phyloP scores from a whole-genome alignment of 2,113 vertebrate genomes.

The Ploceus nigricollis region DNA sequence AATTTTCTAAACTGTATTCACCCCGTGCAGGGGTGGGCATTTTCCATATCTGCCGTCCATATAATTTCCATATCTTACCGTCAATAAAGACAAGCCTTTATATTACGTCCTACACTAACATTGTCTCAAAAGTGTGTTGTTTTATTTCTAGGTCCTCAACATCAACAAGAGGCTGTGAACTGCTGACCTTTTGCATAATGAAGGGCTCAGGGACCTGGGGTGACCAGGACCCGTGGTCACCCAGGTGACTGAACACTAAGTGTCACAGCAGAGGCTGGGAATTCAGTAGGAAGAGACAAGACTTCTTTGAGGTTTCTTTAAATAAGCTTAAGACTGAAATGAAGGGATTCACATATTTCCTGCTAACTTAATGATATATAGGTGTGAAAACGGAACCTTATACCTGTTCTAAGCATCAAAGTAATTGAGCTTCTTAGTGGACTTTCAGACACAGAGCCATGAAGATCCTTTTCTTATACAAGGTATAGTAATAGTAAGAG shows the following conservation, averaged over 20 bases:
- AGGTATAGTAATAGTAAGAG: background rate
- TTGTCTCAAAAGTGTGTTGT: background rate
- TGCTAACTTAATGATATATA: background rate
- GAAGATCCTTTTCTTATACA: background rate
- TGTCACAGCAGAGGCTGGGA: background rate
- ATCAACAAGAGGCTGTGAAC: fast-evolving
- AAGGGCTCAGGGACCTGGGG: background rate
- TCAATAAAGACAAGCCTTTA: background rate
- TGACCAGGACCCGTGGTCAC: no score
- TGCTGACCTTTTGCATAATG: background rate
- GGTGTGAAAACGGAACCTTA: background rate
- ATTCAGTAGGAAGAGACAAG: background rate
- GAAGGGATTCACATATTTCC: background rate
- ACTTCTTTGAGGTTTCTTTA: background rate
- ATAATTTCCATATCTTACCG: background rate
- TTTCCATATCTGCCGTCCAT: background rate
- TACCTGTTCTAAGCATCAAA: background rate
- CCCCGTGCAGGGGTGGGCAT: fast-evolving
- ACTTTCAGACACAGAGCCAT: background rate
- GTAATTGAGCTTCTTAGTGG: background rate
- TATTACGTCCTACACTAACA: background rate
- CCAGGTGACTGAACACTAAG: background rate
- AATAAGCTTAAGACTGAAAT: background rate
- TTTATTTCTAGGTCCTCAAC: background rate
- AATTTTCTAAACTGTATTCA: background rate